Evolutionary conservation across 2,113 vertebrate genomes (phyloP), one percentile per base, ranked within the genome.

Genomic region (Proterorhinus semilunaris): DNA sequence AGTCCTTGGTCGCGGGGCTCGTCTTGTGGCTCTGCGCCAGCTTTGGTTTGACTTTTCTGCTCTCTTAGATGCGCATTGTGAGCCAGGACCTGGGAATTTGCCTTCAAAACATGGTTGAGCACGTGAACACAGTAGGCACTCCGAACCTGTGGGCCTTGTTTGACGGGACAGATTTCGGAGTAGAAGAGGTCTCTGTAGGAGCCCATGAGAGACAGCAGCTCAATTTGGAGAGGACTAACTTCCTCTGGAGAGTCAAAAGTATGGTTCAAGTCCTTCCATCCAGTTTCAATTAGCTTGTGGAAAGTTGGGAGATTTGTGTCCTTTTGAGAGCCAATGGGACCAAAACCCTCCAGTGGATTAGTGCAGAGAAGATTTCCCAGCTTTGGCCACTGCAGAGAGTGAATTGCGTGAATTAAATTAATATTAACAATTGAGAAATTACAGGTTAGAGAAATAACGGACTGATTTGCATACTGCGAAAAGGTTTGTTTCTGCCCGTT

Each of bases 61-160:
- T 94, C 91, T 64, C 93, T 92, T 1, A 92, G 88, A 61, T 78
- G 89, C 42, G 92, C 76, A 3, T 99, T 99, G 86, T 99, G 95
- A 78, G 80, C 86, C 47, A 99, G 93, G 49, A 99, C 96, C 15
- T 88, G 90, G 17, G 94, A 91, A 21, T 99, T 99, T 68, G 97
- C 95, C 88, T 98, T 99, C 77, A 99, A 93, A 10, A 98, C 89
- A 0, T 99, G 98, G 84, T 99, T 99, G 55, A 99, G 84, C 2
- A 85, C 93, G 7, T 99, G 98, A 15, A 98, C 87, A 81, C 97
- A 98, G 88, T 99, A 99, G 3, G 88, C 80, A 0, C 79, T 92
- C 2, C 94, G 91, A 45, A 97, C 83, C 86, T 96, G 93, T 0
- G 95, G 93, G 7, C 93, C 94, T 0, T 94, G 92, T 2, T 46